Evolutionary conservation across 1,140 invertebrate species (phyloP).

Genomic region (Ostrea denselamellosa): DNA sequence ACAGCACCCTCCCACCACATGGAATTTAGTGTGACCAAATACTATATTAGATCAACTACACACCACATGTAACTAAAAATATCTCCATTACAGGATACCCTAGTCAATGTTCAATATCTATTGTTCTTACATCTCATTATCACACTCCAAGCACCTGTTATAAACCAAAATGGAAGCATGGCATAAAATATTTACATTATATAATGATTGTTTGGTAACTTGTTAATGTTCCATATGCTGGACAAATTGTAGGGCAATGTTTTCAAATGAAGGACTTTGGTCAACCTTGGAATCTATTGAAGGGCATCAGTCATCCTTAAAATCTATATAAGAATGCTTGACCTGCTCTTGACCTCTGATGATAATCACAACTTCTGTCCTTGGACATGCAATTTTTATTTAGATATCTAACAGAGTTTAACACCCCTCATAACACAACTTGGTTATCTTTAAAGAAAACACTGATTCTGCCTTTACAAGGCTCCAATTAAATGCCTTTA

Average conservation of each 20-base stretch:
- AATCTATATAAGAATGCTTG: neutral
- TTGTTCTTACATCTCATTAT: neutral
- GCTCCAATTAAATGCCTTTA: no score
- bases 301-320: neutral
- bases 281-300: constrained; percentile 4
- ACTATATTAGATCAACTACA: no score
- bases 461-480: neutral
- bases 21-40: no score
- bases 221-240: no score
- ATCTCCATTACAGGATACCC: neutral
- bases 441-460: neutral
- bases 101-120: neutral
- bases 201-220: neutral
- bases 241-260: neutral
- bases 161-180: neutral
- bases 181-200: neutral
- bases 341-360: constrained; percentile 11
- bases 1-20: no score
- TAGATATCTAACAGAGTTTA: neutral
- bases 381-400: neutral
- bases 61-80: no score
- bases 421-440: neutral
- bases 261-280: neutral
- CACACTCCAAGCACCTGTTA: neutral
- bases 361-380: neutral